Base-by-base conservation (phyloP, 2,888 invertebrate species). In the Slavum lentiscoides region DNA sequence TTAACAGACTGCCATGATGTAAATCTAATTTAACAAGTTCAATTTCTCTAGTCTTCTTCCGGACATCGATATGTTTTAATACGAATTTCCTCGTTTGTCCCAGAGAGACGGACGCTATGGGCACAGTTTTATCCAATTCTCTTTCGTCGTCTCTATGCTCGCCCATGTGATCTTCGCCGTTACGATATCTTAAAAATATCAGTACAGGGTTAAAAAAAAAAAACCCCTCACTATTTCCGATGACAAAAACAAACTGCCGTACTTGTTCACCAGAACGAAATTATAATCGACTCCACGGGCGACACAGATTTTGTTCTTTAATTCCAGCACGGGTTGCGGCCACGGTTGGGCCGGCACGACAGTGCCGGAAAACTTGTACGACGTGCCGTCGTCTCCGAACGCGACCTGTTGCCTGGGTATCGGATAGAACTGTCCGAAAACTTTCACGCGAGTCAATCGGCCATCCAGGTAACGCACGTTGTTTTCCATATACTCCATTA, bases 111-210 rank as follows among this genome's bases (percentile, higher is more conserved):
- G 92, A 92, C 5, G 91, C 92, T 84, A 92, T 92, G 0, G 92
- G 91, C 68, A 87, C 88, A 5, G 86, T 86, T 13, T 87, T 87
- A 84, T 90, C 91, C 82, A 92, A 86, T 83, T 92, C 92, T 17
- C 88, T 88, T 86, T 93, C 92, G 84, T 91, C 91, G 85, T 92
- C 92, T 85, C 90, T 88, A 84, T 92, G 92, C 84, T 92, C 91
- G 15, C 92, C 91, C 86, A 92, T 92, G 84, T 91, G 90, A 85
- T 92, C 92, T 62, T 86, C 85, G 17, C 92, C 92, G 86, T 91
- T 89, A 85, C 89, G 88, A 85, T 92, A 92, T 85, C 92, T 92
- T 83, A 83, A 83, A 82, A 55, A 55, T 19, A 17, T 19, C 4
- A 2, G 55, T 55, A 55, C 19, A 19, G 55, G 0, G 19, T 19